Evolutionary conservation across 2,113 vertebrate genomes (phyloP).

Genomic region (Boleophthalmus pectinirostris): DNA sequence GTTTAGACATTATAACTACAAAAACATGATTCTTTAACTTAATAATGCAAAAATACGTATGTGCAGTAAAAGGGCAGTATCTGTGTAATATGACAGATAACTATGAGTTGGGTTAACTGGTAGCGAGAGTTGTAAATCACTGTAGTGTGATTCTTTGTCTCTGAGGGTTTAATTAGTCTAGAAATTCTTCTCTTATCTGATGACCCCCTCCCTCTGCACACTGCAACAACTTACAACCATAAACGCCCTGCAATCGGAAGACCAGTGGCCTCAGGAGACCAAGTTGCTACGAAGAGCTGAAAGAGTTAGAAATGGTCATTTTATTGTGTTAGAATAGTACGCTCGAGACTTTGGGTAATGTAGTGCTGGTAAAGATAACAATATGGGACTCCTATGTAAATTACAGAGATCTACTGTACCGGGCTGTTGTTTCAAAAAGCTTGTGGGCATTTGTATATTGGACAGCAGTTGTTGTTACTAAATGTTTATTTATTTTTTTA

Average conservation of each 20-base stretch:
- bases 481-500: too few relatives aligned
- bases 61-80: conserved; percentile 49
- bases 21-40: background rate
- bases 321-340: conserved; percentile 76
- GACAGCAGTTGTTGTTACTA: background rate
- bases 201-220: conserved; percentile 69
- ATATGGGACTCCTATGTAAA: conserved; percentile 56
- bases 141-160: conserved; percentile 80
- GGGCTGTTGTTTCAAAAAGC: conserved; percentile 26
- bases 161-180: conserved; percentile 83
- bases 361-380: conserved; percentile 71
- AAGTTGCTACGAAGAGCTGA: conserved; percentile 77
- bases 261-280: conserved; percentile 80
- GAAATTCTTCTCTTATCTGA: conserved; percentile 81
- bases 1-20: background rate
- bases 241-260: conserved; percentile 79
- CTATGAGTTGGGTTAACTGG: conserved; percentile 80
- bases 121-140: conserved; percentile 83
- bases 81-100: conserved; percentile 76
- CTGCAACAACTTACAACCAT: conserved; percentile 78
- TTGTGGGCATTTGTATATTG: background rate
- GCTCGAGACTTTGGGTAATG: conserved; percentile 76
- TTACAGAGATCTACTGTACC: conserved; percentile 48
- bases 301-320: conserved; percentile 80
- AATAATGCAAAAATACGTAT: background rate